These are phyloP conservation scores for Tapirus terrestris DNA, from an alignment of 2,113 vertebrate species.

Conservation along the genomic window DNA sequence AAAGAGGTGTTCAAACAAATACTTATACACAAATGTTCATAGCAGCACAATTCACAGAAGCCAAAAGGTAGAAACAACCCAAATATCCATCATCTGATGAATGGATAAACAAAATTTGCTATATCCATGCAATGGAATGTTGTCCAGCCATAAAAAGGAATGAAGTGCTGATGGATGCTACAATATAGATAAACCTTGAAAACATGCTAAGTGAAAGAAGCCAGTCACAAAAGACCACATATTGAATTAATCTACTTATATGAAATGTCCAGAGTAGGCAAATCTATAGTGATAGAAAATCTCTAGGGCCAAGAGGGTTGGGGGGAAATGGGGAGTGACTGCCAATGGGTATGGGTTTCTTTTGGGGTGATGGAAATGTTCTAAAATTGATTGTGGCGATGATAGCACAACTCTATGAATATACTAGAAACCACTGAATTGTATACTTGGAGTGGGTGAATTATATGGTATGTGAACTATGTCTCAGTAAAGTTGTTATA, in stretches of 20 bases:
- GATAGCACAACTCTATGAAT: neutral
- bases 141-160: neutral
- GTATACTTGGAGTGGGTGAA: neutral
- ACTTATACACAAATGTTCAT: neutral
- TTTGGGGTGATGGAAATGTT: neutral
- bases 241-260: neutral
- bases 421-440: constrained; percentile 13
- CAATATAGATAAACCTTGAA: neutral
- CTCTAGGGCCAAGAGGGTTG: neutral
- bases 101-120: neutral
- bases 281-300: neutral
- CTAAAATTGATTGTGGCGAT: neutral
- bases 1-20: neutral
- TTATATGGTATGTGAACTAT: neutral
- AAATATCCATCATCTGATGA: neutral
- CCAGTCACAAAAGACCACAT: neutral
- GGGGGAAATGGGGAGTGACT: neutral
- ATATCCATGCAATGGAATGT: neutral
- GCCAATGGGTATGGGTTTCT: neutral
- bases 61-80: neutral
- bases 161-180: neutral
- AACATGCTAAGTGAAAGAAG: neutral
- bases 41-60: neutral
- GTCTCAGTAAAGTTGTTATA: neutral
- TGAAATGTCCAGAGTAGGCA: neutral